These are phyloP conservation scores for Blera fallax DNA, from an alignment of 2,888 invertebrate species.

Conservation along the genomic window DNA sequence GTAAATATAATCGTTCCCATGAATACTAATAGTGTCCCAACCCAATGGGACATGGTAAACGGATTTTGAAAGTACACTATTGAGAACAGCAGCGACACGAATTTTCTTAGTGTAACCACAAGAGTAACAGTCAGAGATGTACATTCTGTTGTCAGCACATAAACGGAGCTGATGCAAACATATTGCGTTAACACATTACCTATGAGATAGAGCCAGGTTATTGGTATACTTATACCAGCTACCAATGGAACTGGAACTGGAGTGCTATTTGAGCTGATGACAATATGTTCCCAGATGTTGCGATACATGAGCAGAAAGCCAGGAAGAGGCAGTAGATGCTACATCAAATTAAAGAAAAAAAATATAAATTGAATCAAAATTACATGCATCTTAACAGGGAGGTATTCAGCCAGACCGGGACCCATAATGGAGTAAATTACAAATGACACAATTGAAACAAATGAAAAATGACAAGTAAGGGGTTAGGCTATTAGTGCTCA, in stretches of 20 bases:
- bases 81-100: conserved; percentile 96
- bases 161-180: conserved; percentile 97
- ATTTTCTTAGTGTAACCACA: conserved; percentile 97
- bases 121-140: conserved; percentile 96
- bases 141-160: conserved; percentile 95
- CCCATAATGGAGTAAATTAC: too few species aligned
- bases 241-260: conserved; percentile 79
- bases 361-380: not conserved
- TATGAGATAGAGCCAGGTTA: conserved; percentile 89
- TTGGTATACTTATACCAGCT: conserved; percentile 87
- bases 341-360: conserved; percentile 77
- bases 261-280: conserved; percentile 87
- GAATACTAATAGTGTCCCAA: conserved; percentile 95
- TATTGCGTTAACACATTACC: conserved; percentile 95
- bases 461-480: too few species aligned
- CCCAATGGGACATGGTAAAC: conserved; percentile 95
- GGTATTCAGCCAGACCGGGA: too few species aligned
- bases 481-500: too few species aligned
- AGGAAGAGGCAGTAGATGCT: conserved; percentile 95
- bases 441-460: too few species aligned
- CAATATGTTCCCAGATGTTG: conserved; percentile 90
- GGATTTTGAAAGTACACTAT: conserved; percentile 96
- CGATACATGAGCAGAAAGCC: conserved; percentile 90
- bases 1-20: conserved; percentile 96
- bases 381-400: too few species aligned